Conservation (phyloP, 2,888 invertebrate species). For the Tipula lateralis region DNA sequence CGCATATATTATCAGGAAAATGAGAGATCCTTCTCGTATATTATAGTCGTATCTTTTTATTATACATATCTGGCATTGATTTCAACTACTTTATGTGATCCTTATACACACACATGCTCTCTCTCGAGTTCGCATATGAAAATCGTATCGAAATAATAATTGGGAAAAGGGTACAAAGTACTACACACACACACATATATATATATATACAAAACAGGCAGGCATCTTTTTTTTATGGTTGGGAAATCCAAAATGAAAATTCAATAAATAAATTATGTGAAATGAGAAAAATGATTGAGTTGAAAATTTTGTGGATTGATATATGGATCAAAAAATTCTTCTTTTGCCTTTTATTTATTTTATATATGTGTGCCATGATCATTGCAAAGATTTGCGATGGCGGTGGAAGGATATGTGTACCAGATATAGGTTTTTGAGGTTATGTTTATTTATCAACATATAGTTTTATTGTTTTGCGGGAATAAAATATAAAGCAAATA, state of each 20-base stretch:
- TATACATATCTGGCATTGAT: not conserved
- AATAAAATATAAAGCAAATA: too few relatives aligned
- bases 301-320: not conserved
- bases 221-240: not conserved
- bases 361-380: not conserved
- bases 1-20: not conserved
- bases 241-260: not conserved
- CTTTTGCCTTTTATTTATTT: not conserved
- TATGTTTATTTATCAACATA: not conserved
- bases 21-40: not conserved
- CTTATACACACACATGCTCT: not conserved
- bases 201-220: not conserved
- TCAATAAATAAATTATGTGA: constrained; percentile 11
- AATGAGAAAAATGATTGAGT: not conserved
- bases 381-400: not conserved
- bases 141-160: not conserved
- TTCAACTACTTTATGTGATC: not conserved
- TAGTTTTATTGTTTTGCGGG: not conserved
- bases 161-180: not conserved
- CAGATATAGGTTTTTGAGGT: not conserved
- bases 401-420: not conserved
- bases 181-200: not conserved
- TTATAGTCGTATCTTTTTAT: not conserved
- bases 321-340: not conserved
- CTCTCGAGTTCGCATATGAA: not conserved